Percentiles rank a stretch among this genome's conserved stretches.
phyloP scores from a whole-genome alignment of 2,113 vertebrate species.

The Pelobates fuscus region DNA sequence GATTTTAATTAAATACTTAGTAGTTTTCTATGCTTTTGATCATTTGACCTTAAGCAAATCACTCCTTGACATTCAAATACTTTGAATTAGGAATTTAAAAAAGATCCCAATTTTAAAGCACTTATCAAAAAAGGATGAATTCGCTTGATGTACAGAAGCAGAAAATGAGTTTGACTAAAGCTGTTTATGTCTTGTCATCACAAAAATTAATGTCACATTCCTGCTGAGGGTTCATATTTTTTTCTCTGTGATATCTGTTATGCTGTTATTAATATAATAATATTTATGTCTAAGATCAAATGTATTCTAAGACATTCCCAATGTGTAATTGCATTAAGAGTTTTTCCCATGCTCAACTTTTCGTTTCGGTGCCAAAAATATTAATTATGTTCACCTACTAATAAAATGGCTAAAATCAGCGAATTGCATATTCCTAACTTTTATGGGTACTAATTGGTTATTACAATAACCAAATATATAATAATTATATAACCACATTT shows the following conservation, averaged over 20 bases:
- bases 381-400: neutral
- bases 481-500: no score
- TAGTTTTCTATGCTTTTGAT: neutral
- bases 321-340: conserved; percentile 5
- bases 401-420: neutral
- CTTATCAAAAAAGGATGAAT: neutral
- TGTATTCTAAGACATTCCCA: neutral
- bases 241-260: conserved; percentile 2
- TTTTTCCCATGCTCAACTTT: neutral
- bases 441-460: no score
- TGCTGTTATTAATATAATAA: conserved; percentile 12
- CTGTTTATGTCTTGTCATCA: conserved; percentile 1
- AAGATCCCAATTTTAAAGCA: neutral
- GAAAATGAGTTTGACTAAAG: neutral
- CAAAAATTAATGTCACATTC: conserved; percentile 21
- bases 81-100: neutral
- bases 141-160: neutral
- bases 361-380: neutral
- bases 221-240: neutral
- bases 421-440: no score
- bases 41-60: neutral
- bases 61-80: neutral
- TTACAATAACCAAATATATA: no score
- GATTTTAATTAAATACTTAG: no score
- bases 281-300: conserved; percentile 11